Conservation (phyloP, 2,113 vertebrate genomes). For the Monarcha castaneiventris region DNA sequence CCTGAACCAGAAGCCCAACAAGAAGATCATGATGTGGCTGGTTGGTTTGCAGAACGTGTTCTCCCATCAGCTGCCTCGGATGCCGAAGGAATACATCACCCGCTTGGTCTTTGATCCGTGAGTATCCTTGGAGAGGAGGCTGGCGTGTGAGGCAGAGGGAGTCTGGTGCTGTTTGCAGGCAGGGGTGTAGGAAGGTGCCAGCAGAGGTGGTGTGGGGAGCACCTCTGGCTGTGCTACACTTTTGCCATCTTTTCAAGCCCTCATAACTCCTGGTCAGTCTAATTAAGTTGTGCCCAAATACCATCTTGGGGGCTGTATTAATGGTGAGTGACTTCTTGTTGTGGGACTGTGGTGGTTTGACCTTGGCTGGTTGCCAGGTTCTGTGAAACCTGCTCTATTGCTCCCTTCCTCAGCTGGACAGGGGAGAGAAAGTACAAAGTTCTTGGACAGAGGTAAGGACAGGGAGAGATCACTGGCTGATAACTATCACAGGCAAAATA, state of each 20-base stretch:
- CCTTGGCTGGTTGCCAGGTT: neutral
- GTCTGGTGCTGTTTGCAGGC: neutral
- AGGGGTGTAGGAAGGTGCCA: neutral
- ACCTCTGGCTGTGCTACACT: neutral
- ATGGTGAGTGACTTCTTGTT: neutral
- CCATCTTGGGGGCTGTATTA: neutral
- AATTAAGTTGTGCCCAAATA: neutral
- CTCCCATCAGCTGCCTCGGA: constrained; percentile 96
- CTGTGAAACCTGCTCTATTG: neutral
- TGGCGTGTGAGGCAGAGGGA: neutral
- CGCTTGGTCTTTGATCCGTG: constrained; percentile 97
- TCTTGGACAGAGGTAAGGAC: neutral
- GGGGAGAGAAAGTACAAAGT: neutral
- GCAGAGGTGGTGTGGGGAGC: neutral
- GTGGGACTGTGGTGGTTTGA: neutral
- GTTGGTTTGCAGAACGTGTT: constrained; percentile 98
- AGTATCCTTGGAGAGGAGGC: constrained; percentile 47
- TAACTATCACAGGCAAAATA: neutral
- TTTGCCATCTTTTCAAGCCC: neutral
- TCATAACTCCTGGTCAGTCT: neutral
- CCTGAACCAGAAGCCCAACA: constrained; percentile 95
- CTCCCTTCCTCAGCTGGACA: neutral
- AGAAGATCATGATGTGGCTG: constrained; percentile 97
- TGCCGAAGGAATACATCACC: constrained; percentile 99
- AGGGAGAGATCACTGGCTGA: neutral